A percentile compares a stretch with the other conserved stretches of the same genome.
Conservation (phyloP, 2,113 vertebrate species). For the Periophthalmodon schlosseri region DNA sequence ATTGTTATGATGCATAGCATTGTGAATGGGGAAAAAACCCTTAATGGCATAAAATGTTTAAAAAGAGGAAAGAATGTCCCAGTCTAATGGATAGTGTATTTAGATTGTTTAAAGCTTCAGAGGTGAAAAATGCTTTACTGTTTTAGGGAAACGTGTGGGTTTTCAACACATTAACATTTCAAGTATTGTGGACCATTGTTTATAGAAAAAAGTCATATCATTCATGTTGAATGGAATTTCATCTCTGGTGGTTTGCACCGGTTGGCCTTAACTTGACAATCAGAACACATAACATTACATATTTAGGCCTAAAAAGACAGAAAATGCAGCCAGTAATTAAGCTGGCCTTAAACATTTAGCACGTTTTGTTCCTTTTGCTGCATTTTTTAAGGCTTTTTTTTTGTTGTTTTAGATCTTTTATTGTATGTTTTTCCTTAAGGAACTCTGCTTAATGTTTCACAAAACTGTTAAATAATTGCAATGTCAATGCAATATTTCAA, state of each 20-base stretch:
- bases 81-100: slow-evolving; percentile 28
- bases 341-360: background rate
- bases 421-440: slow-evolving; percentile 16
- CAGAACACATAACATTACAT: background rate
- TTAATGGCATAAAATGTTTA: slow-evolving; percentile 17
- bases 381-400: background rate
- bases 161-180: slow-evolving; percentile 23
- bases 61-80: slow-evolving; percentile 19
- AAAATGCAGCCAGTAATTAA: background rate
- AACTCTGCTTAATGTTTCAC: slow-evolving; percentile 1
- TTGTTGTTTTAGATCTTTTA: background rate
- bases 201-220: slow-evolving; percentile 47
- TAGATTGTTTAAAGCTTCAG: slow-evolving; percentile 8
- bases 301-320: background rate
- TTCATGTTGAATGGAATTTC: slow-evolving; percentile 66
- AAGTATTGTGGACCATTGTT: slow-evolving; percentile 20
- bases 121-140: slow-evolving; percentile 37
- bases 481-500: slow-evolving; percentile 35
- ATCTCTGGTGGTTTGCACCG: slow-evolving; percentile 45
- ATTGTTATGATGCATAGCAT: slow-evolving; percentile 10
- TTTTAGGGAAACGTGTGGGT: slow-evolving; percentile 23
- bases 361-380: background rate
- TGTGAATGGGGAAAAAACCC: background rate
- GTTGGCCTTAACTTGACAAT: slow-evolving; percentile 46
- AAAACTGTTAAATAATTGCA: slow-evolving; percentile 16